These are phyloP conservation scores for Schmidtea mediterranea DNA, from an alignment of 1,140 invertebrate species.

Conservation along the genomic window DNA sequence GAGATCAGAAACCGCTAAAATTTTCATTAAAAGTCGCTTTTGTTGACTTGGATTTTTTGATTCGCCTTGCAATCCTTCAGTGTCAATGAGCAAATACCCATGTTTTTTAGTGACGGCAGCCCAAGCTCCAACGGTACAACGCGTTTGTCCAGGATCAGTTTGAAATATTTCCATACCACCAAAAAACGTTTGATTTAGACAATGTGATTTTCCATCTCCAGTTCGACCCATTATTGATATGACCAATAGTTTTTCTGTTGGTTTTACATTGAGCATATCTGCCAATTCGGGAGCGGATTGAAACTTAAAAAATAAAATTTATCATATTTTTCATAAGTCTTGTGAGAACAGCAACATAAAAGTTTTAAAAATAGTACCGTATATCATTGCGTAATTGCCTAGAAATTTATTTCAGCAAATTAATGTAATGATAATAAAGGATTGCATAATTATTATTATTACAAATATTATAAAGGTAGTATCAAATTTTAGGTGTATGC, in stretches of 20 bases:
- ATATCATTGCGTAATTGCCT: too few species aligned
- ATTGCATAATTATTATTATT: too few species aligned
- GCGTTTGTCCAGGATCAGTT: slow-evolving; percentile 41
- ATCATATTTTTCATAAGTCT: too few species aligned
- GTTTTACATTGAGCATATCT: too few species aligned
- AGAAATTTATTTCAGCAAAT: too few species aligned
- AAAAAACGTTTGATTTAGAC: slow-evolving; percentile 52
- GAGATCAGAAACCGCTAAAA: slow-evolving; percentile 50
- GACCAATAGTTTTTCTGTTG: slow-evolving; percentile 37
- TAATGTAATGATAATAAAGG: too few species aligned
- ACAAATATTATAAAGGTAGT: too few species aligned
- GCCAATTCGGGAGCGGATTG: too few species aligned
- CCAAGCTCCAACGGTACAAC: slow-evolving; percentile 53
- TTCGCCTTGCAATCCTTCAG: slow-evolving; percentile 43
- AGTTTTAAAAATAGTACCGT: too few species aligned
- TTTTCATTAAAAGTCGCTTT: slow-evolving; percentile 44
- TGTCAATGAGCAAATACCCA: slow-evolving; percentile 46
- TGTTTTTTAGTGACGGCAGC: slow-evolving; percentile 39
- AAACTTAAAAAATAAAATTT: too few species aligned
- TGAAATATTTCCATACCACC: slow-evolving; percentile 42
- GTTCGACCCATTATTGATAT: slow-evolving; percentile 62
- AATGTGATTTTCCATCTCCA: slow-evolving; percentile 55
- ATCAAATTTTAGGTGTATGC: too few species aligned
- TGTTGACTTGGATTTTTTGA: slow-evolving; percentile 38
- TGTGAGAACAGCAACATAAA: too few species aligned